A percentile compares a stretch with the other conserved stretches of the same genome.
Conservation (phyloP, 53 echinoderm and acorn worm genomes). For the Patiria pectinifera region DNA sequence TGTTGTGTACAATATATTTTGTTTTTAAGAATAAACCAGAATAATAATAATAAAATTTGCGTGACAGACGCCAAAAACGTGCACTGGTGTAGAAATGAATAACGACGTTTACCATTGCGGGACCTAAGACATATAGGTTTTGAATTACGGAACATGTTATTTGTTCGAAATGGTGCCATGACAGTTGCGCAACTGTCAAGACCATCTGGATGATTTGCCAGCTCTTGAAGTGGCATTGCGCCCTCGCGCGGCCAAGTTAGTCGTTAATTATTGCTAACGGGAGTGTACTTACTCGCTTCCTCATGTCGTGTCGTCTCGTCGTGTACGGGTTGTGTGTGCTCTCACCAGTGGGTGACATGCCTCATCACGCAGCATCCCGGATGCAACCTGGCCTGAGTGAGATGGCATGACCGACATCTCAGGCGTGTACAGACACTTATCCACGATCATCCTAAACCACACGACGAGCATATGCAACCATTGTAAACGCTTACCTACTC, state of each 20-base stretch:
- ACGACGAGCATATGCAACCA: not conserved
- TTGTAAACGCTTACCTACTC: not conserved
- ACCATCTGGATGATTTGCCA: not conserved
- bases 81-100: too few relatives aligned
- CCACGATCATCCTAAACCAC: not conserved
- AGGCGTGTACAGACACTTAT: not conserved
- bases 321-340: not conserved
- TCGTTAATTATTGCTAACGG: too few relatives aligned
- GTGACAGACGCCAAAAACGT: too few relatives aligned
- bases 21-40: too few relatives aligned
- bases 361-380: not conserved
- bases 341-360: not conserved
- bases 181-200: not conserved
- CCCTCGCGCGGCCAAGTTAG: not conserved
- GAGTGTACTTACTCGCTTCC: too few relatives aligned
- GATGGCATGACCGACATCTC: not conserved
- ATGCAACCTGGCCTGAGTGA: not conserved
- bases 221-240: not conserved
- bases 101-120: too few relatives aligned
- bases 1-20: too few relatives aligned
- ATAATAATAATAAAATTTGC: too few relatives aligned
- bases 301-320: not conserved
- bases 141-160: too few relatives aligned
- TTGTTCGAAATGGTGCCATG: too few relatives aligned
- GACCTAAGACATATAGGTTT: too few relatives aligned